These are phyloP conservation scores for Macrobrachium nipponense DNA, from an alignment of 1,140 invertebrate species.

Conservation along the genomic window DNA sequence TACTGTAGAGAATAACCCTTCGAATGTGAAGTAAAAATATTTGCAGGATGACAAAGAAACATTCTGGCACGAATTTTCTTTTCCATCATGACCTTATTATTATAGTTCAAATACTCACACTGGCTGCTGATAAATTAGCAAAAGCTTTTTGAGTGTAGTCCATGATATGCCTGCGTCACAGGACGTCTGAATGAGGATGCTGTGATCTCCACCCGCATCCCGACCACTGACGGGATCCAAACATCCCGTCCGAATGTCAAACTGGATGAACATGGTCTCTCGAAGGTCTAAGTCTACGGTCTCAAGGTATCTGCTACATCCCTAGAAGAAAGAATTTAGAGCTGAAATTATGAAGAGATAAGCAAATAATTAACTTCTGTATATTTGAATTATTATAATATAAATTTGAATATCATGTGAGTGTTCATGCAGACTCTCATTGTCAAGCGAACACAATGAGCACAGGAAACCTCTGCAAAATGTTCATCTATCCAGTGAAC, in stretches of 20 bases:
- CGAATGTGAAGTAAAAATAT: too few species aligned
- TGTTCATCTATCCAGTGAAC: too few species aligned
- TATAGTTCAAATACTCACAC: constrained; percentile 65
- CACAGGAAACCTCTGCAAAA: too few species aligned
- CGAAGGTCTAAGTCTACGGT: constrained; percentile 69
- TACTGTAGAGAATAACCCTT: too few species aligned
- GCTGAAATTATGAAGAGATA: too few species aligned
- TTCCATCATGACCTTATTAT: too few species aligned
- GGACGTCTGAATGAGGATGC: constrained; percentile 68
- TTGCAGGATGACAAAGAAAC: constrained; percentile 61
- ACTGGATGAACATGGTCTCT: constrained; percentile 69
- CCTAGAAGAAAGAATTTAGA: constrained; percentile 64
- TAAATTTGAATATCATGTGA: too few species aligned
- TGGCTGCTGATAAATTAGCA: constrained; percentile 62
- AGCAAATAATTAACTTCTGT: too few species aligned
- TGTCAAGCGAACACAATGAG: too few species aligned
- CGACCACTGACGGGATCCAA: constrained; percentile 64
- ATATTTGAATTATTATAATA: too few species aligned
- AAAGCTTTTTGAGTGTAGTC: constrained; percentile 67
- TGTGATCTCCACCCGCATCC: constrained; percentile 65
- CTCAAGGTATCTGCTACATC: constrained; percentile 68
- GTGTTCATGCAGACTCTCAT: too few species aligned
- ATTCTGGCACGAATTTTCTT: too few species aligned
- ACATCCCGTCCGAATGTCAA: constrained; percentile 70
- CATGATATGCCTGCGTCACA: constrained; percentile 68